Percentiles rank a stretch among this genome's conserved stretches.
Conservation (phyloP, 2,797 vertebrate species). For the Eulemur coronatus region DNA sequence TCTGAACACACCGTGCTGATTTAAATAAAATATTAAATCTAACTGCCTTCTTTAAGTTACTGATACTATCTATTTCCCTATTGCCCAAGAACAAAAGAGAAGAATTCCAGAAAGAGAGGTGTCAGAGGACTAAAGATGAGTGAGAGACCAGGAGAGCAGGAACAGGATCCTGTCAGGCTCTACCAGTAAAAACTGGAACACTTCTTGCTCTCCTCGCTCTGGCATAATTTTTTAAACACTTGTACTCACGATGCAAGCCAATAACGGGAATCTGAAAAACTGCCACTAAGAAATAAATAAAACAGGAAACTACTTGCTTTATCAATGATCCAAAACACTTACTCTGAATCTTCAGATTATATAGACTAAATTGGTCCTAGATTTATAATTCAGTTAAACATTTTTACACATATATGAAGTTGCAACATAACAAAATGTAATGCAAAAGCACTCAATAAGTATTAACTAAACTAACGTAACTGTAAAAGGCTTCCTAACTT, state of each 20-base stretch:
- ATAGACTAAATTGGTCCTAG: constrained; percentile 19
- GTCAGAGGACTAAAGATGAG: not conserved
- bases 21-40: not conserved
- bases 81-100: not conserved
- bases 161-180: not conserved
- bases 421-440: not conserved
- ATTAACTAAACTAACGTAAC: not conserved
- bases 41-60: not conserved
- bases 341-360: not conserved
- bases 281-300: constrained; percentile 28
- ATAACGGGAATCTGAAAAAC: constrained; percentile 35
- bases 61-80: not conserved
- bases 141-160: not conserved
- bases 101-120: not conserved
- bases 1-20: not conserved
- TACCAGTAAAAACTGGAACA: not conserved
- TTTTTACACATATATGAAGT: not conserved
- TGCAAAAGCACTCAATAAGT: not conserved
- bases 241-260: not conserved
- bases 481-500: not conserved
- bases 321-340: constrained; percentile 18
- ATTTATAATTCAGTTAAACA: constrained; percentile 33
- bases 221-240: not conserved
- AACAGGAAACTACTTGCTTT: constrained; percentile 14
- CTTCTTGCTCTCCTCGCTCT: not conserved